Evolutionary conservation across 1,140 invertebrate species (phyloP).

Genomic region (Cotesia glomerata): DNA sequence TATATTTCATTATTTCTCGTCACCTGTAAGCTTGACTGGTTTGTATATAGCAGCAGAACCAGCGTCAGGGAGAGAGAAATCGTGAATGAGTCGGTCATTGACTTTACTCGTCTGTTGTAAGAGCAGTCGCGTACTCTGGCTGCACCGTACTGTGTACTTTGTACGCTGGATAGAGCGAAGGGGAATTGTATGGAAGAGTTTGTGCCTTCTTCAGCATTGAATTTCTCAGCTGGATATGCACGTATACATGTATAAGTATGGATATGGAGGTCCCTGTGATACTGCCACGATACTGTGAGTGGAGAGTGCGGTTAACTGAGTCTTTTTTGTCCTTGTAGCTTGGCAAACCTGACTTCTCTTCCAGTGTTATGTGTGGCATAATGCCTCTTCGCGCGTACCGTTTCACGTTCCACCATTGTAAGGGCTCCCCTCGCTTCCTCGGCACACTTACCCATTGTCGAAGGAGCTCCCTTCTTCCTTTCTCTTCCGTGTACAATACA

Average conservation of each 20-base stretch:
- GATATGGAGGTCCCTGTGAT: not conserved
- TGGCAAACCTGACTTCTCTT: conserved; percentile 12
- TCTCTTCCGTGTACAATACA: not conserved
- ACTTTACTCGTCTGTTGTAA: conserved; percentile 1
- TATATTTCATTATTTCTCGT: not conserved
- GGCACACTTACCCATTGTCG: conserved; percentile 44
- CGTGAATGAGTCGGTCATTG: conserved; percentile 23
- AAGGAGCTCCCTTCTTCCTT: conserved; percentile 36
- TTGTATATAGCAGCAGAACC: not conserved
- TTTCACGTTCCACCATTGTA: conserved; percentile 48
- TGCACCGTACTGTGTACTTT: not conserved
- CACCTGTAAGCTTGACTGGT: not conserved
- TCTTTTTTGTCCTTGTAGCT: not conserved
- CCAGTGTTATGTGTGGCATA: conserved; percentile 28
- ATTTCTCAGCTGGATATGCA: not conserved
- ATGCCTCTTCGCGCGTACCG: conserved; percentile 45
- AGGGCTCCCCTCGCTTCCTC: conserved; percentile 31
- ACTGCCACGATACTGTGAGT: not conserved
- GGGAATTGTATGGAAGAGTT: conserved; percentile 22
- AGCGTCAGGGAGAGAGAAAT: conserved; percentile 9
- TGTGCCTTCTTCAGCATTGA: conserved; percentile 23
- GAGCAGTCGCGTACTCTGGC: conserved; percentile 3
- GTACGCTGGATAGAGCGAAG: not conserved
- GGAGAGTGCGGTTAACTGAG: no score
- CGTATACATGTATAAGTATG: no score